Conservation (phyloP, 2,113 vertebrate species). For the Prunella fulvescens region DNA sequence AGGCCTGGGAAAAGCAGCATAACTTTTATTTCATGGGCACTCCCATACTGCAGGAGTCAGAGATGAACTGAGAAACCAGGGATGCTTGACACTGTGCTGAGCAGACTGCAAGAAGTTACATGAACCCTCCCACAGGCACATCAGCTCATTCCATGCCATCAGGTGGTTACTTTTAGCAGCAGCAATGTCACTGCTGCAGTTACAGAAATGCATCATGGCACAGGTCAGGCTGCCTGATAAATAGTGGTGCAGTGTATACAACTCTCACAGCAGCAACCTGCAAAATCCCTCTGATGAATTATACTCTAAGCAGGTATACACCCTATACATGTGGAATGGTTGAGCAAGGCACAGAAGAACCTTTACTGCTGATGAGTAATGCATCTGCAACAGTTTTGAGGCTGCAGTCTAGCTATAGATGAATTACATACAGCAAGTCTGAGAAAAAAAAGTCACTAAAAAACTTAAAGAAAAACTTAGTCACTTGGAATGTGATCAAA, state of each 20-base stretch:
- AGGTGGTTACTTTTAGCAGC: fast-evolving
- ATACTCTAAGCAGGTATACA: neutral
- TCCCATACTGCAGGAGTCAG: neutral
- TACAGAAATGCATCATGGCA: neutral
- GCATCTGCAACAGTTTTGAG: neutral
- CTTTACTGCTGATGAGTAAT: neutral
- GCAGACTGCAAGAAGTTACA: neutral
- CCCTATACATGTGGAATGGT: neutral
- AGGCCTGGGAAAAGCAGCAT: neutral
- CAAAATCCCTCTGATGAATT: neutral
- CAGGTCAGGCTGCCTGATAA: neutral
- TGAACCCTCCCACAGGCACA: neutral
- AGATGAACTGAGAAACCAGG: neutral
- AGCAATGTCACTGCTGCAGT: neutral
- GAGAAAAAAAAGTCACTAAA: neutral
- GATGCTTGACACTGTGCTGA: neutral
- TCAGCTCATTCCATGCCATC: neutral
- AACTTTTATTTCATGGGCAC: neutral
- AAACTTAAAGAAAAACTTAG: neutral
- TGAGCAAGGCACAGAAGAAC: neutral
- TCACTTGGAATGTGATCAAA: neutral
- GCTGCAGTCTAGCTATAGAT: neutral
- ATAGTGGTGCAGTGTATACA: too few species aligned
- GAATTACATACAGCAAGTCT: neutral
- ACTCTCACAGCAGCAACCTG: neutral